Conservation (phyloP, 2,113 vertebrate genomes). For the Phylloscopus whistleri region DNA sequence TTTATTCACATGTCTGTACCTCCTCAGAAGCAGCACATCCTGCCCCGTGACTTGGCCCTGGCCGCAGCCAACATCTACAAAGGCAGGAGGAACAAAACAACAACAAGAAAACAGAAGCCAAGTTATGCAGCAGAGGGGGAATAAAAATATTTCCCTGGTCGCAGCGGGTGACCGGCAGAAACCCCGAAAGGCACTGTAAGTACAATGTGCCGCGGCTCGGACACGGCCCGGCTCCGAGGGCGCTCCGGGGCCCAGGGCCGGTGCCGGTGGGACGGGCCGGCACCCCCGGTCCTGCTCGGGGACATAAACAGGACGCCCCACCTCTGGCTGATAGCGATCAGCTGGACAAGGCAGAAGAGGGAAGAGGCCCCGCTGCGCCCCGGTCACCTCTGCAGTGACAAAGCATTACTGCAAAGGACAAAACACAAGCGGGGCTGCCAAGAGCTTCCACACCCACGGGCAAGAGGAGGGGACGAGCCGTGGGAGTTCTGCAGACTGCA, state of each 20-base stretch:
- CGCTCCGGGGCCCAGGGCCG: accelerated
- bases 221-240: neutral
- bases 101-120: slow-evolving; percentile 55
- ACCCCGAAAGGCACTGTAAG: neutral
- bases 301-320: slow-evolving; percentile 41
- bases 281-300: neutral
- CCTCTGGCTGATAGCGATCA: slow-evolving; percentile 13
- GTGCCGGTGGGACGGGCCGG: neutral
- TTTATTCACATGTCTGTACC: neutral
- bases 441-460: neutral
- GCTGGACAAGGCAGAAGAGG: neutral
- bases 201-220: accelerated
- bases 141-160: neutral
- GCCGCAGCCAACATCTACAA: neutral
- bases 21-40: slow-evolving; percentile 24
- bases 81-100: slow-evolving; percentile 35
- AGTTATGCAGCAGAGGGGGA: neutral
- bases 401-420: neutral
- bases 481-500: neutral
- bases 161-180: neutral
- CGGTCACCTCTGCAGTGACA: neutral
- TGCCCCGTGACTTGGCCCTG: slow-evolving; percentile 10
- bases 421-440: accelerated
- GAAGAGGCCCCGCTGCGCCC: neutral
- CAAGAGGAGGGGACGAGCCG: accelerated